Evolutionary conservation across 2,797 vertebrate genomes (phyloP).

Genomic region (Centroberyx gerrardi): DNA sequence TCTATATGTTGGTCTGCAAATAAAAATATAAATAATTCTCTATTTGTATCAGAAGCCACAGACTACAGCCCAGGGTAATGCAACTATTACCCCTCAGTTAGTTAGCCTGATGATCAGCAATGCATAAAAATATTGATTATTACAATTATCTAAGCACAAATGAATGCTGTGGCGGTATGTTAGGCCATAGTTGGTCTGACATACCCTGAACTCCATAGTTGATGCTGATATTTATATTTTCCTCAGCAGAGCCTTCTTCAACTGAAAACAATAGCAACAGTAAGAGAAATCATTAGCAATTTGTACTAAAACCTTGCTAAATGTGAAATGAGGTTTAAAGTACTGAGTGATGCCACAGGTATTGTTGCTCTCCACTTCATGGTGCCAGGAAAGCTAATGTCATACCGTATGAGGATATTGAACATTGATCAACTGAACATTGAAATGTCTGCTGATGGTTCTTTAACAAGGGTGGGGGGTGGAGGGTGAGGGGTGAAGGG

Average conservation of each 20-base stretch:
- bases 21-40: neutral
- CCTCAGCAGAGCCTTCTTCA: conserved; percentile 11
- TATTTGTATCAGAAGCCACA: no score
- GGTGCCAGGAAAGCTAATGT: neutral
- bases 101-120: no score
- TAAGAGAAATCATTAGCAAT: neutral
- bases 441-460: neutral
- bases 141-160: neutral
- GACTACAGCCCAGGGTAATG: no score
- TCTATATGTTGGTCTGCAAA: neutral
- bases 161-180: no score
- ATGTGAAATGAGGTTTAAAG: neutral
- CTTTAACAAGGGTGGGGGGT: neutral
- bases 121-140: neutral
- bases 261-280: conserved; percentile 23
- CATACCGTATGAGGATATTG: neutral
- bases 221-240: neutral
- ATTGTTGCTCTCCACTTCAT: neutral
- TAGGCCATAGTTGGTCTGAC: neutral
- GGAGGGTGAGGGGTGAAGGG: no score
- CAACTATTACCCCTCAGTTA: no score
- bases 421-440: neutral
- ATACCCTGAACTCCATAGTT: accelerated
- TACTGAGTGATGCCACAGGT: neutral
- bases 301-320: neutral